Percentiles rank a stretch among this genome's conserved stretches.
These are phyloP conservation scores for Andricus quercusramuli DNA, from an alignment of 2,888 invertebrate genomes.

Conservation along the genomic window DNA sequence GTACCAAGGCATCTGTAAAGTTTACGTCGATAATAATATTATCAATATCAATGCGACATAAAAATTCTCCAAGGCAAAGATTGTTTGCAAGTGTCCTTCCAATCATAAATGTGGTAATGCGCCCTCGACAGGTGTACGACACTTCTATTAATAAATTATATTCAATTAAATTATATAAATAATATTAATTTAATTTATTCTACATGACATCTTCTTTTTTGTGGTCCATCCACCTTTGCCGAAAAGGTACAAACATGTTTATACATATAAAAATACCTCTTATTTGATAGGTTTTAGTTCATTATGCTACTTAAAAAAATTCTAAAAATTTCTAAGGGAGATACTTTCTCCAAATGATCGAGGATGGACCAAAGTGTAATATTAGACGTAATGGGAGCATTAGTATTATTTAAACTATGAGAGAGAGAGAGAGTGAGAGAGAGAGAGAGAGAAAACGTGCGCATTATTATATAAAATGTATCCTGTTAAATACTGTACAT, in stretches of 20 bases:
- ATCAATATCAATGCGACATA: slow-evolving; percentile 9
- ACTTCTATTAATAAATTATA: slow-evolving; percentile 43
- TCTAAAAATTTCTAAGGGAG: background rate
- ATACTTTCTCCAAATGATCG: slow-evolving; percentile 39
- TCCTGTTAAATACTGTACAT: slow-evolving; percentile 72
- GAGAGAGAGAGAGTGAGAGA: slow-evolving; percentile 10
- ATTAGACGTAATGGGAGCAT: slow-evolving; percentile 51
- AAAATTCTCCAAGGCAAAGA: slow-evolving; percentile 59
- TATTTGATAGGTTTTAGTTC: background rate
- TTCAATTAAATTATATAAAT: background rate
- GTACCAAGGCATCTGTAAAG: background rate
- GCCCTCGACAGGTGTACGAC: slow-evolving; percentile 57
- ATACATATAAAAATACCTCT: slow-evolving; percentile 47
- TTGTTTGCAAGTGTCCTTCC: slow-evolving; percentile 71
- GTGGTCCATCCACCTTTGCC: slow-evolving; percentile 56
- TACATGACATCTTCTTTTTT: slow-evolving; percentile 50
- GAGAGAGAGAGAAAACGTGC: background rate
- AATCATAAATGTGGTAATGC: slow-evolving; percentile 62
- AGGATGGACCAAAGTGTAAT: slow-evolving; percentile 57
- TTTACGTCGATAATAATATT: slow-evolving; percentile 8
- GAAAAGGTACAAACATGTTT: slow-evolving; percentile 45
- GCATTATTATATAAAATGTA: slow-evolving; percentile 59
- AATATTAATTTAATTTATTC: slow-evolving; percentile 29
- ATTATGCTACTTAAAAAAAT: background rate
- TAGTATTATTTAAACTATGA: slow-evolving; percentile 62